phyloP scores from a whole-genome alignment of 1,140 invertebrate genomes.

The Melanaphis sacchari region DNA sequence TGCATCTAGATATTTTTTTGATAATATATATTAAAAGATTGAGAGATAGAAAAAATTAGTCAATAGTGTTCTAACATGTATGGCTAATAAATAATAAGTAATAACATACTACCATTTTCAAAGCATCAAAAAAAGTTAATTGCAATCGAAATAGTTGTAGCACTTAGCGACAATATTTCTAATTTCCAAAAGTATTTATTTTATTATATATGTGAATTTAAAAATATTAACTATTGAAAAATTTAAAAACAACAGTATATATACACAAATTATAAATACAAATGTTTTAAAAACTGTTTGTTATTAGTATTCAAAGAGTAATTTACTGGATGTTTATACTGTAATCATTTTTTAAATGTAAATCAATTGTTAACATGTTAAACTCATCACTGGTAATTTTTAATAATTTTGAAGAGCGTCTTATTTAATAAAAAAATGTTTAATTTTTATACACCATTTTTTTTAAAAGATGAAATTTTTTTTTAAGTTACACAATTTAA shows the following conservation, averaged over 20 bases:
- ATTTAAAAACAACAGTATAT: neutral
- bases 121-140: neutral
- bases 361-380: neutral
- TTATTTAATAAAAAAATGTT: neutral
- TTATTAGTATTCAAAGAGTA: neutral
- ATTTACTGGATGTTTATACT: neutral
- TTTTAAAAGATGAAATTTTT: neutral
- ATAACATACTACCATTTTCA: neutral
- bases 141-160: neutral
- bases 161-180: neutral
- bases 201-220: neutral
- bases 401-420: neutral
- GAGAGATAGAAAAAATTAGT: neutral
- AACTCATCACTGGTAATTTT: neutral
- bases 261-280: neutral
- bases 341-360: neutral
- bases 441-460: neutral
- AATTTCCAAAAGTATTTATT: neutral
- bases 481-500: neutral
- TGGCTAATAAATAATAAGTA: neutral
- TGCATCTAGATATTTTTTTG: neutral
- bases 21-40: neutral
- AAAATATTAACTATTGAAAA: neutral
- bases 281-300: neutral
- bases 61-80: neutral